Conservation (phyloP, 2,113 vertebrate species). For the Cheirogaleus medius region DNA sequence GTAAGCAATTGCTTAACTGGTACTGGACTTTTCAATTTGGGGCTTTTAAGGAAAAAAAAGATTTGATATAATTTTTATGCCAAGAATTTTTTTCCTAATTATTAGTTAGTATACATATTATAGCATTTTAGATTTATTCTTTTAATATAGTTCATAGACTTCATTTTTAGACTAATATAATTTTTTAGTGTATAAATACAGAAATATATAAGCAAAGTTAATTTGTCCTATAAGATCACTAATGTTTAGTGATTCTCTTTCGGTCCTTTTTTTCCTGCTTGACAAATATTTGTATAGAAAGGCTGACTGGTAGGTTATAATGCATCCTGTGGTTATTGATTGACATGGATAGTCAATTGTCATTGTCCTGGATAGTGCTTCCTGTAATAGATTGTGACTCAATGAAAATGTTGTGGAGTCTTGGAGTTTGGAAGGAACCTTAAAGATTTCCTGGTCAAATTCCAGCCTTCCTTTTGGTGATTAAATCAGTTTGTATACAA, state of each 20-base stretch:
- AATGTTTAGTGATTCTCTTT: background rate
- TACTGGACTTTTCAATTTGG: background rate
- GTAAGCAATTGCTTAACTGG: constrained; percentile 43
- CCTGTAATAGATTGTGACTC: background rate
- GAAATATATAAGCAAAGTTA: background rate
- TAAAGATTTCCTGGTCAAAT: constrained; percentile 23
- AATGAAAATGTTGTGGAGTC: constrained; percentile 3
- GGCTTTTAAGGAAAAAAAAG: constrained; percentile 21
- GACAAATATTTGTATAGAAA: constrained; percentile 9
- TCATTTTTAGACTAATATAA: background rate
- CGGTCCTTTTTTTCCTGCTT: background rate
- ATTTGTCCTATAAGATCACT: background rate
- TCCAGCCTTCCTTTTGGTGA: background rate
- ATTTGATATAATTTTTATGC: background rate
- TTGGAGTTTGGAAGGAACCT: background rate
- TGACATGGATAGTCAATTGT: no score
- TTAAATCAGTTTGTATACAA: background rate
- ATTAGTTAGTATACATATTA: background rate
- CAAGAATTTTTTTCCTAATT: background rate
- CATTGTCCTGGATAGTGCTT: constrained; percentile 3
- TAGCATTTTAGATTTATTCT: constrained; percentile 18
- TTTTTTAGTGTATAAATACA: background rate
- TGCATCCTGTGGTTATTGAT: background rate
- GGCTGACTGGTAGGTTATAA: background rate
- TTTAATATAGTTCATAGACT: background rate